A percentile compares a stretch with the other conserved stretches of the same genome.
Evolutionary conservation across 2,888 invertebrate genomes (phyloP).

Genomic region (Tenthredo distinguenda): DNA sequence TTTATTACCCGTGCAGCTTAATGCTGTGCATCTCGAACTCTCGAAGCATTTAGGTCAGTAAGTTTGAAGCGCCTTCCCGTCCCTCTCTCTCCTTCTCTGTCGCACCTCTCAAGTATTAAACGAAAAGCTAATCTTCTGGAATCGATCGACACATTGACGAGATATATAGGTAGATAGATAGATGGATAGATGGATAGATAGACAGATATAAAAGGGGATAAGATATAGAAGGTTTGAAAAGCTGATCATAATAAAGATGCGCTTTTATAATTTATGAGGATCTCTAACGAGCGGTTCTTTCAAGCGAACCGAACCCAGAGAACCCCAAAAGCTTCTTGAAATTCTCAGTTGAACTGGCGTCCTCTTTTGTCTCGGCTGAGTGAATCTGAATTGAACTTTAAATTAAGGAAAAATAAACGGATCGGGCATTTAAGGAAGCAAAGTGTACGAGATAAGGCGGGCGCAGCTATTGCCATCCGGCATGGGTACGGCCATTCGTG

Average conservation of each 20-base stretch:
- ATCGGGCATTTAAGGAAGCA: background rate
- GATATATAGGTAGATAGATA: conserved; percentile 18
- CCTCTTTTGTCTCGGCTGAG: conserved; percentile 47
- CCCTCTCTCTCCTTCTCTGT: conserved; percentile 26
- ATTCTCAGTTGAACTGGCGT: conserved; percentile 35
- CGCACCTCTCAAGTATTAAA: conserved; percentile 30
- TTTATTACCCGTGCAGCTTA: background rate
- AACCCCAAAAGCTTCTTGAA: conserved; percentile 31
- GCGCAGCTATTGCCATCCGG: background rate
- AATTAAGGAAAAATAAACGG: conserved; percentile 45
- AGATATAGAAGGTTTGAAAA: conserved; percentile 20
- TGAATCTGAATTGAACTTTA: conserved; percentile 42
- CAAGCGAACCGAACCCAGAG: background rate
- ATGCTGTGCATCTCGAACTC: conserved; percentile 6
- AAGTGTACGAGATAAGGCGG: background rate
- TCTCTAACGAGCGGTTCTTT: conserved; percentile 51
- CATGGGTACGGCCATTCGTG: background rate
- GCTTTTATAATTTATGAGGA: conserved; percentile 41
- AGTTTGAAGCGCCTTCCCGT: background rate
- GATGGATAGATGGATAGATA: conserved; percentile 26
- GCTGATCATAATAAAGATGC: conserved; percentile 44
- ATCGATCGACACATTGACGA: conserved; percentile 12
- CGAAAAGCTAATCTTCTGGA: conserved; percentile 31
- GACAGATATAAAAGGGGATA: conserved; percentile 32
- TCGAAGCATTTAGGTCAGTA: conserved; percentile 44